Percentiles rank a stretch among this genome's conserved stretches.
Conservation (phyloP, 2,888 invertebrate species). For the Phrixothrix hirtus region DNA sequence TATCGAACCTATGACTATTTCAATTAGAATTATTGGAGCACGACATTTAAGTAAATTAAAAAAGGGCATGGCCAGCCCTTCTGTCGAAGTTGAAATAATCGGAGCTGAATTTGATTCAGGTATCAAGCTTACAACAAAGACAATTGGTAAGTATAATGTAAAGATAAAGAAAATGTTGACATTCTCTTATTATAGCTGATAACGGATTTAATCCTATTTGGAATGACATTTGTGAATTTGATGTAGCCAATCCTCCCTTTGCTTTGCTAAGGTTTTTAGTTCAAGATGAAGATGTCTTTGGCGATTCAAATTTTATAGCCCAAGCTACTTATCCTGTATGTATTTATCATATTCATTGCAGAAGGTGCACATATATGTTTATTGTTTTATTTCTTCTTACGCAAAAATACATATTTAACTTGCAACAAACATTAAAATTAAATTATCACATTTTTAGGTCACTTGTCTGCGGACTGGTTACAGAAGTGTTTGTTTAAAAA, state of each 20-base stretch:
- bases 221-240: conserved; percentile 86
- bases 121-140: conserved; percentile 82
- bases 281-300: conserved; percentile 96
- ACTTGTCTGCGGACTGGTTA: conserved; percentile 82
- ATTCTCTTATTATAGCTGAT: conserved; percentile 63
- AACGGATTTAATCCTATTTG: conserved; percentile 94
- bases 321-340: conserved; percentile 90
- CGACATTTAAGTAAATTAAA: conserved; percentile 85
- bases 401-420: no score
- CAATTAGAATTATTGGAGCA: conserved; percentile 83
- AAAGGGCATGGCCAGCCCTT: conserved; percentile 84
- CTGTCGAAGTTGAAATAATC: conserved; percentile 87
- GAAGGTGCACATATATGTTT: neutral
- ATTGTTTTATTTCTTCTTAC: conserved; percentile 6
- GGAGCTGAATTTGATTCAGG: conserved; percentile 87
- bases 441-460: conserved; percentile 62
- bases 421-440: no score
- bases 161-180: neutral
- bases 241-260: conserved; percentile 77
- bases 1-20: conserved; percentile 66
- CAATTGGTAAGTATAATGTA: conserved; percentile 67
- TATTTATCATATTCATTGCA: conserved; percentile 25
- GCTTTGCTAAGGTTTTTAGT: conserved; percentile 86
- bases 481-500: conserved; percentile 87
- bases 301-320: conserved; percentile 94